Percentiles rank a stretch among this genome's conserved stretches.
These are phyloP conservation scores for Aphidius ervi DNA, from an alignment of 1,140 invertebrate species.

Conservation along the genomic window DNA sequence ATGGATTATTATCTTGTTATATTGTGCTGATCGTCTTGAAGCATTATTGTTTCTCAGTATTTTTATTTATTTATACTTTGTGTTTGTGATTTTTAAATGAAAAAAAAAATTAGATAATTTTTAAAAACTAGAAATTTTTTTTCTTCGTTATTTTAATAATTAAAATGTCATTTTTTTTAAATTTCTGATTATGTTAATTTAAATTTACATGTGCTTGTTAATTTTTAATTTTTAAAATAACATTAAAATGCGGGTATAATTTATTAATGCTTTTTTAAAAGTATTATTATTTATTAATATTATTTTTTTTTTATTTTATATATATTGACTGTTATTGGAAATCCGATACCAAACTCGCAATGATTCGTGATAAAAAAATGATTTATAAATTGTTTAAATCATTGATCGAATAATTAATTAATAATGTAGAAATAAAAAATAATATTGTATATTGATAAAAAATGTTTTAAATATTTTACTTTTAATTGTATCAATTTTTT, in stretches of 20 bases:
- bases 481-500: background rate
- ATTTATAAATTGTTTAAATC: conserved; percentile 41
- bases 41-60: background rate
- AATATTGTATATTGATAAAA: conserved; percentile 47
- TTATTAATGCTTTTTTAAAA: too few species aligned
- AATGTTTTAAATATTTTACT: conserved; percentile 41
- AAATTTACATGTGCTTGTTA: too few species aligned
- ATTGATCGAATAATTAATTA: conserved; percentile 44
- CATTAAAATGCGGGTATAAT: too few species aligned
- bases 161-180: too few species aligned
- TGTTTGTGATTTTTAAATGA: too few species aligned
- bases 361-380: conserved; percentile 46
- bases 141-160: too few species aligned
- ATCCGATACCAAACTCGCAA: conserved; percentile 45
- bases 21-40: background rate
- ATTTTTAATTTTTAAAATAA: too few species aligned
- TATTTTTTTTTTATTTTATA: too few species aligned
- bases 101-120: too few species aligned
- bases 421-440: conserved; percentile 40
- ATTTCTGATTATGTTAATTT: too few species aligned
- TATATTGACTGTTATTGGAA: conserved; percentile 23
- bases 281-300: too few species aligned
- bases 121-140: too few species aligned
- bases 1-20: background rate
- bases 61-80: background rate